Evolutionary conservation across 1,140 invertebrate genomes (phyloP).

Genomic region (Brachionus manjavacas): DNA sequence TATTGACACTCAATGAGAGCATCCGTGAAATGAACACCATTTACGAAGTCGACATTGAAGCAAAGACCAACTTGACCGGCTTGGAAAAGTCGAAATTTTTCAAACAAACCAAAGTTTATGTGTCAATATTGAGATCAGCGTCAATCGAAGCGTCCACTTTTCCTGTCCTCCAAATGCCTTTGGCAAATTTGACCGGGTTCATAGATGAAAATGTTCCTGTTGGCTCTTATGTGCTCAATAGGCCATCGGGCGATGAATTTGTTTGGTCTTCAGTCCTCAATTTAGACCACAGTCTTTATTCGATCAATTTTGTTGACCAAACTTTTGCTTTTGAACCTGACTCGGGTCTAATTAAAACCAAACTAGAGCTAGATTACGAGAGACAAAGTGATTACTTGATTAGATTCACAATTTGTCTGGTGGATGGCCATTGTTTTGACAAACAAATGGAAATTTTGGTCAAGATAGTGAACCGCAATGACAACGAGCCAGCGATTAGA

Average conservation of each 20-base stretch:
- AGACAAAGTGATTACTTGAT: background rate
- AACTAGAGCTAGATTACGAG: background rate
- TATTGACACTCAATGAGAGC: background rate
- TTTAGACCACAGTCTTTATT: background rate
- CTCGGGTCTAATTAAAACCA: background rate
- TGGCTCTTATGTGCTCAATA: background rate
- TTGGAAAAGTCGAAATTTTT: background rate
- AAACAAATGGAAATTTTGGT: background rate
- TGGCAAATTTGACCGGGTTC: background rate
- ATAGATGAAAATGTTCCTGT: background rate
- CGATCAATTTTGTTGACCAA: background rate
- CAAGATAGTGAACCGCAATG: background rate
- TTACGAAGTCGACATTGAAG: background rate
- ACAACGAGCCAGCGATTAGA: constrained; percentile 5
- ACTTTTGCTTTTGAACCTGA: background rate
- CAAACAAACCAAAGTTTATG: background rate
- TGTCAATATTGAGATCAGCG: background rate
- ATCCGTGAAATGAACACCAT: background rate
- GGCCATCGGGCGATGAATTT: background rate
- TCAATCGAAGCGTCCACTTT: background rate
- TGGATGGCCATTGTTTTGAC: background rate
- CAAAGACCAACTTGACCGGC: background rate
- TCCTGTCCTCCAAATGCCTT: background rate
- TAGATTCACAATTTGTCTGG: background rate
- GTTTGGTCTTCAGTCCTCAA: background rate